Conservation (phyloP, 2,797 vertebrate species). For the Aythya fuligula region DNA sequence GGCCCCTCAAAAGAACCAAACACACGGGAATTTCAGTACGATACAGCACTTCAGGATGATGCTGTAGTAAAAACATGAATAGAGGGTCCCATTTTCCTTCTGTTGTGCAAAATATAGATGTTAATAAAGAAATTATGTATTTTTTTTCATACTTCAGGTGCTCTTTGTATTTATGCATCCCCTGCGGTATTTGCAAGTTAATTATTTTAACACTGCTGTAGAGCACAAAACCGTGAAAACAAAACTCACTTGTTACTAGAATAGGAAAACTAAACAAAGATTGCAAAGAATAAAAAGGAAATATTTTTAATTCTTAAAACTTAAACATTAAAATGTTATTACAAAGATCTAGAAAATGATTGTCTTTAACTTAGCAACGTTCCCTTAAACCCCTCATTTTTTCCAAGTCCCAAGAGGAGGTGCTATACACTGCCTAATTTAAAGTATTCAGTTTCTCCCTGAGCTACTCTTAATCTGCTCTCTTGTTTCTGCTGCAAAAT, state of each 20-base stretch:
- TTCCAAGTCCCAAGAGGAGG: slow-evolving; percentile 70
- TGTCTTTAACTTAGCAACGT: background rate
- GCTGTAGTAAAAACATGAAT: fast-evolving
- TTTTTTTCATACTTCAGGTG: slow-evolving; percentile 23
- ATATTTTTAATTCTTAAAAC: background rate
- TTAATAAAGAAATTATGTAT: background rate
- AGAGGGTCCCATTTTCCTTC: background rate
- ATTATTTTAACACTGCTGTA: background rate
- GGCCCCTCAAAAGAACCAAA: slow-evolving; percentile 82
- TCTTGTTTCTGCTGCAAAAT: slow-evolving; percentile 78
- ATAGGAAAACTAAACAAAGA: slow-evolving; percentile 7
- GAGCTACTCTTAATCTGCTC: slow-evolving; percentile 75
- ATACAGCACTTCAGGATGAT: background rate
- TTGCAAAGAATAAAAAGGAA: slow-evolving; percentile 24
- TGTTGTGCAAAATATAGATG: background rate
- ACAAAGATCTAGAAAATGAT: background rate
- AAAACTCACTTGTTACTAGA: slow-evolving; percentile 15
- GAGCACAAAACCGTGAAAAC: background rate
- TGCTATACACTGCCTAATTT: slow-evolving; percentile 68
- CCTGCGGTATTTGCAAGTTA: background rate
- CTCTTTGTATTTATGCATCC: slow-evolving; percentile 8
- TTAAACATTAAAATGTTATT: background rate
- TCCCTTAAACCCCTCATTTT: background rate
- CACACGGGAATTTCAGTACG: background rate
- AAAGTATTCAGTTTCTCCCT: slow-evolving; percentile 78